Percentiles rank a stretch among this genome's conserved stretches.
Evolutionary conservation across 2,888 invertebrate species (phyloP).

Genomic region (Pheosia gnoma): DNA sequence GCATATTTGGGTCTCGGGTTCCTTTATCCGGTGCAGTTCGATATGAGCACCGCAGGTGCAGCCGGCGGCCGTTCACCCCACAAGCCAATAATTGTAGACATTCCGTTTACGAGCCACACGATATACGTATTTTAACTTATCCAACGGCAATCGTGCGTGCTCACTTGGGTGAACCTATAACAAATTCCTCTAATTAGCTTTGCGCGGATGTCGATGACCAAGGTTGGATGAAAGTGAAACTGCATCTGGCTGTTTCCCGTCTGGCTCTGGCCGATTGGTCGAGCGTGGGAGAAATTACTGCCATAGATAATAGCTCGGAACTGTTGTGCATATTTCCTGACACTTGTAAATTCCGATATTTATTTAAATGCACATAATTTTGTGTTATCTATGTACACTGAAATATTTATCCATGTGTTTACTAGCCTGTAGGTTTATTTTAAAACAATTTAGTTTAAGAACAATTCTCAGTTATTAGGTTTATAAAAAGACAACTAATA

Average conservation of each 20-base stretch:
- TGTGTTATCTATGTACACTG: neutral
- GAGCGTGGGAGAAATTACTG: slow-evolving; percentile 57
- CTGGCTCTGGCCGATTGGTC: slow-evolving; percentile 49
- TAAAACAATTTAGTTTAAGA: neutral
- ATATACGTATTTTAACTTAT: slow-evolving; percentile 28
- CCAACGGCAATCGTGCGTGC: slow-evolving; percentile 14
- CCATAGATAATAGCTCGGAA: slow-evolving; percentile 38
- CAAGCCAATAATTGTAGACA: slow-evolving; percentile 53
- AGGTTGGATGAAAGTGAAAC: slow-evolving; percentile 73
- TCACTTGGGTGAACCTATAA: slow-evolving; percentile 31
- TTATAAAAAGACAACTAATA: too few species aligned
- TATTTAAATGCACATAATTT: neutral
- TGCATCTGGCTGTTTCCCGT: slow-evolving; percentile 57
- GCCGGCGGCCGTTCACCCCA: slow-evolving; percentile 67
- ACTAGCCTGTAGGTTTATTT: neutral
- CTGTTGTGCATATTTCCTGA: slow-evolving; percentile 25
- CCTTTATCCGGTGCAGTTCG: slow-evolving; percentile 53
- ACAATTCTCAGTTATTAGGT: too few species aligned
- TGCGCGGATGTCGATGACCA: slow-evolving; percentile 62
- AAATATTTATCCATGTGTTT: neutral
- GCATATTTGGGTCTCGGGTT: slow-evolving; percentile 64
- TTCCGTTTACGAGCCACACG: slow-evolving; percentile 40
- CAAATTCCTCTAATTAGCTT: slow-evolving; percentile 48
- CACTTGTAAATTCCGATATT: slow-evolving; percentile 2
- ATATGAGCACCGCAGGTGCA: slow-evolving; percentile 69